These are phyloP conservation scores for Argyrosomus regius DNA, from an alignment of 2,797 vertebrate species.

Conservation along the genomic window DNA sequence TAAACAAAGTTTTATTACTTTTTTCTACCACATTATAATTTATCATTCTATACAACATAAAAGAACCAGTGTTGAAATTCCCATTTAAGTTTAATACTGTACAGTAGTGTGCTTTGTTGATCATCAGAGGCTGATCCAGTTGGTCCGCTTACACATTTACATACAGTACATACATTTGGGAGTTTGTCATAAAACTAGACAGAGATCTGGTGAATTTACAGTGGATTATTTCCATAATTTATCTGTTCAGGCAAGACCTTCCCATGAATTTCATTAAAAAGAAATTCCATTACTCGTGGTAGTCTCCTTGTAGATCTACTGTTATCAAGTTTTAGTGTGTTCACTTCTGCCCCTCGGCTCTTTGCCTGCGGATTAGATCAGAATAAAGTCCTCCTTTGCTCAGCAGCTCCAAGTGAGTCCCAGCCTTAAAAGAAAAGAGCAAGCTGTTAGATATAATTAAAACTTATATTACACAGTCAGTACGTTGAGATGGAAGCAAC, in stretches of 20 bases:
- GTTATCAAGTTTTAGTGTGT: slow-evolving; percentile 19
- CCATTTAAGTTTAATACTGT: slow-evolving; percentile 41
- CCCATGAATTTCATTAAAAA: slow-evolving; percentile 35
- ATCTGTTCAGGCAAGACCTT: slow-evolving; percentile 7
- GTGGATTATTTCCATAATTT: slow-evolving; percentile 14
- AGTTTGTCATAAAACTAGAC: slow-evolving; percentile 39
- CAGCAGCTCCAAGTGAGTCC: slow-evolving; percentile 90
- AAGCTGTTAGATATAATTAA: slow-evolving; percentile 54
- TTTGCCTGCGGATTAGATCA: slow-evolving; percentile 91
- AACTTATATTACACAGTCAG: slow-evolving; percentile 6
- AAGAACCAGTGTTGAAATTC: slow-evolving; percentile 29
- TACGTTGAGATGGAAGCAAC: slow-evolving; percentile 23
- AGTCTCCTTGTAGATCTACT: slow-evolving; percentile 30
- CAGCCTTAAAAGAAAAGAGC: slow-evolving; percentile 81
- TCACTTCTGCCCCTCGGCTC: slow-evolving; percentile 83
- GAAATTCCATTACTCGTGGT: slow-evolving; percentile 26
- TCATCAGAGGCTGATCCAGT: slow-evolving; percentile 29
- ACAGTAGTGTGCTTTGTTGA: slow-evolving; percentile 50
- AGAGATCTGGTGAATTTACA: slow-evolving; percentile 32
- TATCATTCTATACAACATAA: slow-evolving; percentile 47
- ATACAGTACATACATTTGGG: slow-evolving; percentile 26
- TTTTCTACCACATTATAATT: slow-evolving; percentile 21
- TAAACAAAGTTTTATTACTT: slow-evolving; percentile 40
- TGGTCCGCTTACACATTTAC: slow-evolving; percentile 54
- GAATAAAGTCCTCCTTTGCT: slow-evolving; percentile 90